Conservation (phyloP, 2,797 vertebrate species). For the Triplophysa yarkandensis region DNA sequence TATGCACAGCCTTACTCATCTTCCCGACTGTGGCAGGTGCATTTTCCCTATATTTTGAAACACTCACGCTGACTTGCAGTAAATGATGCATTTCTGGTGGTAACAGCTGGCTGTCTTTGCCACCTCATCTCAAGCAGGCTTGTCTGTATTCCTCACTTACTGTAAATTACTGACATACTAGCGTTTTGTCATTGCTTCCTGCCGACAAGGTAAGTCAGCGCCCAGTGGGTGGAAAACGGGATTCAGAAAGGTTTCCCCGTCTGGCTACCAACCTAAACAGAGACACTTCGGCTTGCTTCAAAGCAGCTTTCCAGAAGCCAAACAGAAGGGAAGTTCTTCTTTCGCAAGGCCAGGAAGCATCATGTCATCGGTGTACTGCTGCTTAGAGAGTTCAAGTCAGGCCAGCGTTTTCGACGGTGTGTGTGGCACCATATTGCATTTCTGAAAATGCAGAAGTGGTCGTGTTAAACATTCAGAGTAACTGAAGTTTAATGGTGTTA, state of each 20-base stretch:
- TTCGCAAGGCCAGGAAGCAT: neutral
- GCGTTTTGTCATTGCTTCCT: neutral
- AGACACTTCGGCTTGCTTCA: constrained; percentile 30
- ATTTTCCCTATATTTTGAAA: constrained; percentile 29
- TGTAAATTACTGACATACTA: neutral
- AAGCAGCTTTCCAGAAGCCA: constrained; percentile 9
- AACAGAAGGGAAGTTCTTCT: constrained; percentile 22
- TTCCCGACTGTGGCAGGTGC: constrained; percentile 31
- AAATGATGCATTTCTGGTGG: constrained; percentile 47
- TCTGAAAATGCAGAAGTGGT: neutral
- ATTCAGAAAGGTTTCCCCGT: neutral
- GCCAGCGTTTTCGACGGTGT: neutral
- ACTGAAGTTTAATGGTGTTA: neutral
- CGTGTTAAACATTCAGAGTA: neutral
- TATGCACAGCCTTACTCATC: constrained; percentile 41
- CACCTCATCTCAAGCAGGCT: constrained; percentile 19
- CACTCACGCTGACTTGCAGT: constrained; percentile 44
- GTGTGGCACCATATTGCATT: neutral
- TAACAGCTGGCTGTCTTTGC: neutral
- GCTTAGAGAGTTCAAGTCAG: constrained; percentile 13
- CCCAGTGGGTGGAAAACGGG: neutral
- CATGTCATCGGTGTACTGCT: neutral
- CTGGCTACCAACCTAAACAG: constrained; percentile 29
- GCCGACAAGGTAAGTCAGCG: neutral
- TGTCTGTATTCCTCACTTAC: constrained; percentile 23